Base-by-base conservation (phyloP, 1,140 invertebrate species). In the Musca vetustissima region DNA sequence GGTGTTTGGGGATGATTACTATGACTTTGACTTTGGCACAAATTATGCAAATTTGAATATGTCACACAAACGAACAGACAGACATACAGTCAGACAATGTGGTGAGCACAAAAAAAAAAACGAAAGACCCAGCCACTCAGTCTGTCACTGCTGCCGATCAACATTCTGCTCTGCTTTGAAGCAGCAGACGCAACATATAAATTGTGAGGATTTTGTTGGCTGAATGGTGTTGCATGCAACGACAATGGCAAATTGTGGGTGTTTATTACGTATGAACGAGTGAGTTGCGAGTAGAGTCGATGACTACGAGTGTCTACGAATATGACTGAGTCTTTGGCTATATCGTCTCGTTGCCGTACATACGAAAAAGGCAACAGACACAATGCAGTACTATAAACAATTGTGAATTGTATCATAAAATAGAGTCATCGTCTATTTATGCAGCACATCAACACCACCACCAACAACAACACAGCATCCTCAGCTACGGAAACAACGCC, bases 391-490 rank as follows among this genome's bases (percentile, higher is more conserved):
- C 28, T 17, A 61, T 61, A 61, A 61, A 61, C 57, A 36, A 61
- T 61, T 61, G 57, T 36, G 32, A 32, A 61, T 61, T 32, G 57
- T 61, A 28, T 61, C 57, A 61, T 61, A 61, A 61, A 61, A 61
- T 61, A 61, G 57, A 61, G 57, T 61, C 57, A 61, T 61, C 57
- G 57, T 61, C 57, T 61, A 61, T 61, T 61, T 61, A 61, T 61
- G 57, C 57, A 61, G 28, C 57, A 61, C 57, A 61, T 61, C 57
- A 61, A 61, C 57, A 61, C 57, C 28, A 61, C 4, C 28, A 28
- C 36, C 57, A 28, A 61, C 15, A n/a, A n/a, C n/a, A n/a, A n/a
- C n/a, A n/a, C 28, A 61, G 15, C 14, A 36, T 32, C 14, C 7
- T 11, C 17, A 52, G 49, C 49, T 1, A 43, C 1, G 11, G 4